Percentiles rank a stretch among this genome's conserved stretches.
These are phyloP conservation scores for Diachrysia chrysitis DNA, from an alignment of 2,888 invertebrate species.

Conservation along the genomic window DNA sequence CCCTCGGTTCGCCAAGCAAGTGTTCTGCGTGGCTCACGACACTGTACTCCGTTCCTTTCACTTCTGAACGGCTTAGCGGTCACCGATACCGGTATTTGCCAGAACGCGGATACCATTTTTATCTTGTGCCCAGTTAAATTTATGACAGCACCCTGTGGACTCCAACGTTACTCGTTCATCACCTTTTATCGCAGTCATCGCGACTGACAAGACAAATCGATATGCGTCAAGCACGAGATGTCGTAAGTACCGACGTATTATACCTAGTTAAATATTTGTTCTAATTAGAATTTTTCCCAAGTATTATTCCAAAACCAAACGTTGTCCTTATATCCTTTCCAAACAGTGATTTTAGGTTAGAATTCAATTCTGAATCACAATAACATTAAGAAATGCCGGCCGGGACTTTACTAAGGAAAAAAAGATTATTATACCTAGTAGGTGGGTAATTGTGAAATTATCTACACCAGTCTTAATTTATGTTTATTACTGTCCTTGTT, in stretches of 20 bases:
- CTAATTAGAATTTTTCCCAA: constrained; percentile 61
- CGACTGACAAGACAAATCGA: constrained; percentile 87
- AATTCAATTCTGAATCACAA: background rate
- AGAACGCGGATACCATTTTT: constrained; percentile 77
- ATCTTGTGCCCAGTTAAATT: constrained; percentile 77
- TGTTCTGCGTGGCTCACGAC: constrained; percentile 71
- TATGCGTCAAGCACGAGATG: constrained; percentile 87
- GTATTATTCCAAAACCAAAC: constrained; percentile 8
- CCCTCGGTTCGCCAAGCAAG: constrained; percentile 79
- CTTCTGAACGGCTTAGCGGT: constrained; percentile 70
- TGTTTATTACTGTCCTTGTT: background rate
- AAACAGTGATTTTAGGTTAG: background rate
- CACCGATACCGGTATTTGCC: constrained; percentile 77
- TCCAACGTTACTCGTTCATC: constrained; percentile 86
- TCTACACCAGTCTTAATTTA: background rate
- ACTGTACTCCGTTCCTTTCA: constrained; percentile 81
- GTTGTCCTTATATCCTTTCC: background rate
- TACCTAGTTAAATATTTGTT: constrained; percentile 78
- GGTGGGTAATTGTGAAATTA: background rate
- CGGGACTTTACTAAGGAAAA: constrained; percentile 24
- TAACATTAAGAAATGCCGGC: constrained; percentile 20
- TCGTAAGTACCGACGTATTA: constrained; percentile 81
- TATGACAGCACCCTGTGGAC: constrained; percentile 87
- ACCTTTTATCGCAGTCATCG: constrained; percentile 84
- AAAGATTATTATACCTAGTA: background rate